Base-by-base conservation (phyloP, 2,888 invertebrate genomes). In the Cosmorhoe ocellata region DNA sequence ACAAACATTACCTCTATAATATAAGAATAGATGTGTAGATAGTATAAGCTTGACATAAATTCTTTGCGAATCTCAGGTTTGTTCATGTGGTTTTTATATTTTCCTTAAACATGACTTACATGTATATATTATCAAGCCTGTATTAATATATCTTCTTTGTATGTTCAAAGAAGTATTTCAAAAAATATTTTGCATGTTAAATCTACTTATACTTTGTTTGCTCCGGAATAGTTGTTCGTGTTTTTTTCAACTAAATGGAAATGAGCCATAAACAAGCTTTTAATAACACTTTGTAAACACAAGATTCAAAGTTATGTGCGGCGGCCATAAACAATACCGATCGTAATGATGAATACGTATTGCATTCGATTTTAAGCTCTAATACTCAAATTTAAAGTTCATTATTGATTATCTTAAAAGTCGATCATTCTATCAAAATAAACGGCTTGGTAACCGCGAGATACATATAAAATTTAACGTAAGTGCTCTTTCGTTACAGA, bases 401-500 rank as follows among this genome's bases (percentile, higher is more conserved):
- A 45, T 37, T 48, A 45, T 53, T 37, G 30, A 24, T 10, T 0
- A 11, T 28, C 28, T 2, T 44, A 30, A 45, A 28, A 43, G 9
- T 31, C 39, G 34, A 22, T 38, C 40, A 26, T 44, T 31, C 13
- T 37, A 40, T 48, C 47, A 39, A 43, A 44, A 44, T 37, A 39
- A 44, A 44, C 34, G 10, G 41, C n/a, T 31, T 50, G 32, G 33
- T 38, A 39, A 42, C 33, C 37, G 32, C 32, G 31, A 13, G 28
- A 18, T 32, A 13, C 22, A 18, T 12, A 27, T 49, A 26, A 50
- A 50, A 45, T 30, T 33, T 39, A 12, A 48, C 28, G n/a, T 14
- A 43, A 48, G 52, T 49, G 39, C 38, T 51, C 11, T 46, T 24
- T 36, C 26, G 41, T 74, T 84, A 27, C 90, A 93, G 93, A 90